Conservation (phyloP, 2,888 invertebrate genomes). For the Lumbricus terrestris region DNA sequence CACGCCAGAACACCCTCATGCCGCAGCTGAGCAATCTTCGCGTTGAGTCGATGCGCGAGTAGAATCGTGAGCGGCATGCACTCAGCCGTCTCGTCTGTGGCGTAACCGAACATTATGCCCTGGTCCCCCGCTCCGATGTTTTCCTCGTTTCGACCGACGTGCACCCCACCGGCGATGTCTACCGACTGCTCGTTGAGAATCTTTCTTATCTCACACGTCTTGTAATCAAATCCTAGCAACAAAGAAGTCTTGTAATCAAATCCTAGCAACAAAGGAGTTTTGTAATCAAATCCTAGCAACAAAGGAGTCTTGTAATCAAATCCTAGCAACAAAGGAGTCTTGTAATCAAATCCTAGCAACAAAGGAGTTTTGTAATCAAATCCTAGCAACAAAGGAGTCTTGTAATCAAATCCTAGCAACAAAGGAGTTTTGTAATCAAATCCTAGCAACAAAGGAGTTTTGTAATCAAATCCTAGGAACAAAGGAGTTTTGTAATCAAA, state of each 20-base stretch:
- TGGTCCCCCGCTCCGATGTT: conserved; percentile 60
- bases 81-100: conserved; percentile 60
- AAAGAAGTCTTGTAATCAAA: not conserved
- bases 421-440: not conserved
- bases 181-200: not conserved
- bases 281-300: no score
- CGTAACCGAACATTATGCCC: conserved; percentile 60
- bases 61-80: conserved; percentile 57
- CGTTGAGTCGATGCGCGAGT: conserved; percentile 52
- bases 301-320: no score
- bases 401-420: no score
- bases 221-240: not conserved
- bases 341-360: no score
- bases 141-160: conserved; percentile 62
- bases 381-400: no score
- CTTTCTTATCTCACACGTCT: not conserved
- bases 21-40: conserved; percentile 55
- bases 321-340: no score
- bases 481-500: no score
- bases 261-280: no score
- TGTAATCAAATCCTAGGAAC: no score
- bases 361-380: no score
- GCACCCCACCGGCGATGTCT: conserved; percentile 65
- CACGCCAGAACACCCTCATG: conserved; percentile 52
- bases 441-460: no score